Evolutionary conservation across 92 coral and sea anemone genomes (phyloP), one percentile per base, ranked within the genome.

Genomic region (Porites cylindrica): DNA sequence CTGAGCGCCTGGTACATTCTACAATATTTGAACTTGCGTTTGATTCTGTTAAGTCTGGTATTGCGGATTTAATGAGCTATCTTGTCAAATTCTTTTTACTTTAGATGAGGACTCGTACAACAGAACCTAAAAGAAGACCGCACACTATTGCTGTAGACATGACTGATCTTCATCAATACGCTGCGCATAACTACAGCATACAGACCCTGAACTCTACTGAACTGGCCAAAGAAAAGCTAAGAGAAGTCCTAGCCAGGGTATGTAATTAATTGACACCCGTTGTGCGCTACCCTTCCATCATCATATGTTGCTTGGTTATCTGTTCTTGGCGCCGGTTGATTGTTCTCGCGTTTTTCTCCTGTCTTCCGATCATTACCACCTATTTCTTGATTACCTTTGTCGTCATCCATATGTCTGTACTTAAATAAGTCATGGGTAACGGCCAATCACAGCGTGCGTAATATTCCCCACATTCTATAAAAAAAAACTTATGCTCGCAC

Each of bases 201-300:
- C 99, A 97, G 50, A 78, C 94, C n/a, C 80, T 97, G 77, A 97
- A 97, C 60, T 93, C 99, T 1, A 97, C 99, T 23, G 99, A 97
- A 78, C 96, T 93, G 61, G 96, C 99, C 3, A 92, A 90, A 76
- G 93, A 84, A 61, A 97, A 93, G 77, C 96, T 97, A 18, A 93
- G 95, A 78, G 93, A 92, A 53, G 72, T 92, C 32, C 80, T 97
- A 1, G 82, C 89, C 9, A 85, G 88, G 96, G 99, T 95, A 88
- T 50, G 89, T 70, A 32, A 11, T 18, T 1, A 14, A 9, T n/a
- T 62, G 20, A 38, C 6, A 38, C 47, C 19, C 17, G 66, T 19
- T 62, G 66, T 16, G 3, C 1, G n/a, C 16, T 19, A 62, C 17
- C 66, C 66, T 62, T 19, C 66, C 7, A 8, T 62, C 7, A 62